Percentiles rank a stretch among this genome's conserved stretches.
Conservation (phyloP, 2,888 invertebrate species). For the Napeogenes sylphis region DNA sequence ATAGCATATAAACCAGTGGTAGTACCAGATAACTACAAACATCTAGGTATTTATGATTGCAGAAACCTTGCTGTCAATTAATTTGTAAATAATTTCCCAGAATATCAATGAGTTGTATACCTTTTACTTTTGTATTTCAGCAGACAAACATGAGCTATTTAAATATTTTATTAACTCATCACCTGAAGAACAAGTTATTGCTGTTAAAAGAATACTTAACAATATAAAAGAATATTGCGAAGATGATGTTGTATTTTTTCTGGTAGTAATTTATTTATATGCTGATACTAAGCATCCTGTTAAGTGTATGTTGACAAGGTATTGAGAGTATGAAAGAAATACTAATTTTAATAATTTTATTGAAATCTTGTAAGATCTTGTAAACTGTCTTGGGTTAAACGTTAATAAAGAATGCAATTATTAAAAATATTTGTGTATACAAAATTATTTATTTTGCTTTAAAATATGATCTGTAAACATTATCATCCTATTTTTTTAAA, state of each 20-base stretch:
- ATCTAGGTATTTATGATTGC: background rate
- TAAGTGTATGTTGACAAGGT: slow-evolving; percentile 62
- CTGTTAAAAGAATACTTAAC: slow-evolving; percentile 46
- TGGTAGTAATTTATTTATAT: slow-evolving; percentile 51
- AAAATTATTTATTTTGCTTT: too few species aligned
- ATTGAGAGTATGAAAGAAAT: slow-evolving; percentile 9
- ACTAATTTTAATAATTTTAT: background rate
- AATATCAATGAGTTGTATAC: background rate
- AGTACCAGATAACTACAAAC: slow-evolving; percentile 31
- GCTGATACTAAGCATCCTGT: slow-evolving; percentile 63
- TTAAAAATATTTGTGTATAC: too few species aligned
- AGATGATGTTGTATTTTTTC: slow-evolving; percentile 39
- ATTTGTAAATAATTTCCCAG: background rate
- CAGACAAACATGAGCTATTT: slow-evolving; percentile 30
- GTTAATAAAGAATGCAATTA: too few species aligned
- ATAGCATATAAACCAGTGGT: slow-evolving; percentile 44
- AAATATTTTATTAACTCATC: slow-evolving; percentile 41
- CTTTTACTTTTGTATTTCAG: slow-evolving; percentile 33
- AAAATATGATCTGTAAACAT: too few species aligned
- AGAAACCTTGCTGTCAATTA: too few species aligned
- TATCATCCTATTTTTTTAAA: background rate
- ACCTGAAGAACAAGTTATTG: slow-evolving; percentile 50
- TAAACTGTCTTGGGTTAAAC: background rate
- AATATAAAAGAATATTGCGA: slow-evolving; percentile 27
- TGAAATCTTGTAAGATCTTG: too few species aligned